Base-by-base conservation (phyloP, 2,888 invertebrate species). In the Dolichomitus sp. region DNA sequence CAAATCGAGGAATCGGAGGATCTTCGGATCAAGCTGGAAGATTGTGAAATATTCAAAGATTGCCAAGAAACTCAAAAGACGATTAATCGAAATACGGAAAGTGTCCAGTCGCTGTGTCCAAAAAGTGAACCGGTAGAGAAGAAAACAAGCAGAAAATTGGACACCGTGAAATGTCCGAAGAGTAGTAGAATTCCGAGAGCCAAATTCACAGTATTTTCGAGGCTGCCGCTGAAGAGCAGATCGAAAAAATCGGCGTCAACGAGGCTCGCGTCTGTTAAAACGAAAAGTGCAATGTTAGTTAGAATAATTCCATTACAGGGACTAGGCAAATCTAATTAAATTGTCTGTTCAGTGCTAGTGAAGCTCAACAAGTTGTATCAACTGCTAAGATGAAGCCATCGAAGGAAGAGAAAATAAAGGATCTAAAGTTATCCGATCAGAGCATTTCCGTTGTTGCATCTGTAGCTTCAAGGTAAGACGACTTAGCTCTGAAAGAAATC, bases 171-270 rank as follows among this genome's bases (percentile, higher is more conserved):
- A n/a, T 33, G 52, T 27, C 33, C 69, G 9, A 85, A 30, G 23
- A 74, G 19, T 54, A 85, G 85, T 27, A 84, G 65, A 85, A 85
- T 85, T 33, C 85, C 85, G 0, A 81, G 85, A 69, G 81, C 85
- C 14, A 73, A 69, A 59, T 80, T 69, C n/a, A 1, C 63, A 14
- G 80, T 50, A 11, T 69, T 80, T 5, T 48, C 83, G 19, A 80
- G 57, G 63, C 17, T 77, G 7, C 80, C 83, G 1, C 1, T 70
- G 48, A 80, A 59, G 68, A 69, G 33, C 57, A 68, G 30, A 69
- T 42, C 17, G 12, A 83, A 83, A 76, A 83, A 83, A 57, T 23
- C 57, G 33, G 63, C 80, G 12, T 45, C 33, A 23, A 73, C 73
- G 40, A 80, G 52, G 33, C 27, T 69, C 42, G 42, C 54, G 12